These are phyloP conservation scores for Nephrotoma flavescens DNA, from an alignment of 2,888 invertebrate genomes.

Conservation along the genomic window DNA sequence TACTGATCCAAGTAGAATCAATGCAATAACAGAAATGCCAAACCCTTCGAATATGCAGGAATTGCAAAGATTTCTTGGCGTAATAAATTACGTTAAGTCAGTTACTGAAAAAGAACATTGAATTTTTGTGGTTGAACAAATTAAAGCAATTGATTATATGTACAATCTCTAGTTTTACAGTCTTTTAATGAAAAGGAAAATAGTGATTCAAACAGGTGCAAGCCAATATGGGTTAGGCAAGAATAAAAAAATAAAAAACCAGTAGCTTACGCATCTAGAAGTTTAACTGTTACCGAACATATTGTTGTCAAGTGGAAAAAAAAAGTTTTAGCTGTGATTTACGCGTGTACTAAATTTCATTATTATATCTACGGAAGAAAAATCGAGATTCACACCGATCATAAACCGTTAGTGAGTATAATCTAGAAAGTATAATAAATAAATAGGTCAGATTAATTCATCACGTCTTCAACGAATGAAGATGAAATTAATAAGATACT, in stretches of 20 bases:
- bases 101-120: background rate
- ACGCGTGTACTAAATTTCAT: background rate
- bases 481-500: no score
- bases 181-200: no score
- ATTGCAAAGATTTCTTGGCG: background rate
- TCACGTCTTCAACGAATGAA: background rate
- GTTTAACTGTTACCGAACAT: background rate
- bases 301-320: background rate
- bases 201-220: background rate
- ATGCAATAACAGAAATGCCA: constrained; percentile 5
- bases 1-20: background rate
- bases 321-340: background rate
- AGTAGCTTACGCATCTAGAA: background rate
- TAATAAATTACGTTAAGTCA: background rate
- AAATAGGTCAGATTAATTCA: background rate
- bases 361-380: background rate
- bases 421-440: background rate
- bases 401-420: background rate
- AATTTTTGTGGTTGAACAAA: background rate
- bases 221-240: no score
- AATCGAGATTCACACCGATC: background rate
- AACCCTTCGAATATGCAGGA: constrained; percentile 12
- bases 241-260: no score
- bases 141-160: no score
- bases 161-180: no score